Base-by-base conservation (phyloP, 2,113 vertebrate genomes). In the Apaloderma vittatum region DNA sequence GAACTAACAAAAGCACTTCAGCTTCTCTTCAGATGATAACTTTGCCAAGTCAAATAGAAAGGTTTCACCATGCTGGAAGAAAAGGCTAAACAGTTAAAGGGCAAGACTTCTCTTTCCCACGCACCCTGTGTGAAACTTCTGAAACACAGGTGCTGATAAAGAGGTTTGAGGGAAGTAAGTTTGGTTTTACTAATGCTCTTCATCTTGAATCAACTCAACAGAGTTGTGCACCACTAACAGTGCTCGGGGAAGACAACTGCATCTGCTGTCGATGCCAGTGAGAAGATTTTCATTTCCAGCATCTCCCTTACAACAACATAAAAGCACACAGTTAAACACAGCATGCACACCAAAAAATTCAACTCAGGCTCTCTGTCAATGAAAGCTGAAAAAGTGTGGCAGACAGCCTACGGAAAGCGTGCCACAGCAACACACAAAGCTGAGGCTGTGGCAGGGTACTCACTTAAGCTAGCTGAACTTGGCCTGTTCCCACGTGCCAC, bases 21-120 rank as follows among this genome's bases (percentile, higher is more conserved):
- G 77, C 18, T 12, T 93, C 29, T 40, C 71, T 88, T 73, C 58
- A 62, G n/a, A 46, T 3, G 13, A 73, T 29, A 77, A 30, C 36
- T 87, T 89, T 72, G 73, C 77, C 81, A 95, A 95, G 77, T 68
- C 30, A 94, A 89, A 81, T 37, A 85, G 85, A 94, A 94, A 85
- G 22, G 14, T 82, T 92, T 89, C 48, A 32, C 5, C 40, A 48
- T 34, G 40, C 63, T 49, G 57, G 24, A 70, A 80, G 21, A 90
- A 90, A 83, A 83, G 18, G 24, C 22, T 40, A 34, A 82, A 79
- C 19, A 68, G 46, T 29, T 59, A 24, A 71, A 81, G 23, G 81
- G 26, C 34, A 92, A 24, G 2, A 20, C 52, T 83, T 63, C 24
- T 72, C 52, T 43, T 86, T 77, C 55, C 20, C 22, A 77, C 0